Evolutionary conservation across 1,140 invertebrate species (phyloP).

Genomic region (Leptopilina boulardi): DNA sequence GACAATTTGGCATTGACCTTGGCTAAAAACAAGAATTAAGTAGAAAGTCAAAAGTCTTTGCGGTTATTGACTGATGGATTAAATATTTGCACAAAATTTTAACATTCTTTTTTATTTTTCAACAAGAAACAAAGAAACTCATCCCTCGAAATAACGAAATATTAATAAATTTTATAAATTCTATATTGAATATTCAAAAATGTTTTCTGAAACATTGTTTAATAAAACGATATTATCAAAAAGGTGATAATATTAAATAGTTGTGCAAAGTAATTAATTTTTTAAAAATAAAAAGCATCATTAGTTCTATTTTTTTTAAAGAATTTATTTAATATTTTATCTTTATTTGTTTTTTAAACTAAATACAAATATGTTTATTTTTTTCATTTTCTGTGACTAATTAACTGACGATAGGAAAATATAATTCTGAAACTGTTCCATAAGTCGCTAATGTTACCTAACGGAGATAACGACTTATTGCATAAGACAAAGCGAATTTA

Average conservation of each 20-base stretch:
- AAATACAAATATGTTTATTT: too few species aligned
- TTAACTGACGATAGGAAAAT: constrained; percentile 4
- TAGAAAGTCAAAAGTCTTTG: background rate
- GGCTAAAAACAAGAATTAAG: background rate
- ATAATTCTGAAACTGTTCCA: constrained; percentile 8
- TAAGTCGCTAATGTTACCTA: background rate
- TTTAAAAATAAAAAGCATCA: too few species aligned
- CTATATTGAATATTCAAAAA: too few species aligned
- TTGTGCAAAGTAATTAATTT: too few species aligned
- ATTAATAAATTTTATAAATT: too few species aligned
- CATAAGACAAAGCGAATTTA: background rate
- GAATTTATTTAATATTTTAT: background rate
- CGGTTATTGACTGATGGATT: background rate
- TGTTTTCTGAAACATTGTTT: too few species aligned
- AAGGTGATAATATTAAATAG: too few species aligned
- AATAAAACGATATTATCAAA: too few species aligned
- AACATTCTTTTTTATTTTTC: too few species aligned
- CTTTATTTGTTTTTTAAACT: background rate
- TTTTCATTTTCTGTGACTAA: background rate
- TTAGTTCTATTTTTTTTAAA: background rate
- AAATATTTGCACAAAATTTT: background rate
- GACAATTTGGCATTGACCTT: constrained; percentile 23
- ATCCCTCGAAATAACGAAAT: too few species aligned
- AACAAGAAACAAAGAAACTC: too few species aligned
- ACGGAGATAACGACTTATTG: constrained; percentile 29